A percentile compares a stretch with the other conserved stretches of the same genome.
These are phyloP conservation scores for Callipepla californica DNA, from an alignment of 2,113 vertebrate genomes.

Conservation along the genomic window DNA sequence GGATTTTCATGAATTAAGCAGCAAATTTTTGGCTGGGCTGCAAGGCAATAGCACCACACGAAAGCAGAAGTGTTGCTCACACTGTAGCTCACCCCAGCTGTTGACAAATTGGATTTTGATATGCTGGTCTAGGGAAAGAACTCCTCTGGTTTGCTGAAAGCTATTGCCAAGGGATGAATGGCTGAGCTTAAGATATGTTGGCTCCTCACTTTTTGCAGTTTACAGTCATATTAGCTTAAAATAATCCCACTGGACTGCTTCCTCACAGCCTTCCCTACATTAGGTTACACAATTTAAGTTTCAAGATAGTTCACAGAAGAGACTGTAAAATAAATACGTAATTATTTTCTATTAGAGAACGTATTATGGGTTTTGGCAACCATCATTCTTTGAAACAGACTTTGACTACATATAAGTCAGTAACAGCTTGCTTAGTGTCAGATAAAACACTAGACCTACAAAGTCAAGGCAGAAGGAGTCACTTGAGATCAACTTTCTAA, in stretches of 20 bases:
- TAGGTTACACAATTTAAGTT: not conserved
- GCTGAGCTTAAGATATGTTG: not conserved
- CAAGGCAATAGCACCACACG: not conserved
- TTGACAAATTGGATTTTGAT: not conserved
- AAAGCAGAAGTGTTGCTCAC: not conserved
- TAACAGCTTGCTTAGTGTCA: conserved; percentile 30
- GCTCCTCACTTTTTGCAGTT: not conserved
- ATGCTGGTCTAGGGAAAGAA: not conserved
- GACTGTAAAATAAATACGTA: not conserved
- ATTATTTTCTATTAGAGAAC: not conserved
- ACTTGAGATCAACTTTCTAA: not conserved
- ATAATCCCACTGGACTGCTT: not conserved
- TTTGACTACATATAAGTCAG: conserved; percentile 23
- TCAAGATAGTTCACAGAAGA: not conserved
- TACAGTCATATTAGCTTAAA: not conserved
- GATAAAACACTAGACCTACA: conserved; percentile 44
- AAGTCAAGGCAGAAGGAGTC: conserved; percentile 33
- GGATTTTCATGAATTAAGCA: not conserved
- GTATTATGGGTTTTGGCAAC: not conserved
- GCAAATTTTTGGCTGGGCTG: conserved; percentile 17
- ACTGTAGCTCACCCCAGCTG: not conserved
- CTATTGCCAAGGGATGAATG: not conserved
- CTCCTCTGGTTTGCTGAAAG: not conserved
- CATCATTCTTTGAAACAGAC: conserved; percentile 13
- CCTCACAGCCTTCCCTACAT: not conserved